These are phyloP conservation scores for Hydriomena furcata DNA, from an alignment of 2,888 invertebrate genomes.

Conservation along the genomic window DNA sequence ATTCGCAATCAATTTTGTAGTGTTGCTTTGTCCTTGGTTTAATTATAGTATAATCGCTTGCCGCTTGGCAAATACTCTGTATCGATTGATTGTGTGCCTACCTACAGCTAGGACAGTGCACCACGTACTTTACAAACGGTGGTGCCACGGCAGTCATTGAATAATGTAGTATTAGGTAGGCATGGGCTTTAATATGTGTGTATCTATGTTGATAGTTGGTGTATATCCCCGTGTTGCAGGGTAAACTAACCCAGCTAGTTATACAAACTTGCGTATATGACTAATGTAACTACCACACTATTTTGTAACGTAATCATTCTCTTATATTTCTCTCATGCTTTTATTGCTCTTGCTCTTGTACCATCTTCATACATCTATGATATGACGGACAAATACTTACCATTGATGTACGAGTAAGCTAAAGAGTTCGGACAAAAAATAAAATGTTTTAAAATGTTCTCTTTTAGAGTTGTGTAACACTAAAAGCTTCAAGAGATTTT, in stretches of 20 bases:
- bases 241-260: no score
- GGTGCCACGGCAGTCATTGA: neutral
- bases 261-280: no score
- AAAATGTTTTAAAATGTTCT: no score
- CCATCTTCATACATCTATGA: no score
- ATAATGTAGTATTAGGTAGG: neutral
- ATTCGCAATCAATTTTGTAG: neutral
- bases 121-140: neutral
- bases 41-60: neutral
- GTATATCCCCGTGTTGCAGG: neutral
- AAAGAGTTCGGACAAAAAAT: no score
- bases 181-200: neutral
- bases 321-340: no score
- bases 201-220: neutral
- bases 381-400: no score
- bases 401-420: no score
- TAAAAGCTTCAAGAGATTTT: conserved; percentile 7
- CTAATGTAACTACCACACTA: no score
- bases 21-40: neutral
- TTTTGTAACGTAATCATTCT: no score
- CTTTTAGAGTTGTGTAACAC: conserved; percentile 10
- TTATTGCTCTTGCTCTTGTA: no score
- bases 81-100: conserved; percentile 10
- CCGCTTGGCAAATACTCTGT: conserved; percentile 10
- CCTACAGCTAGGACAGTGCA: conserved; percentile 14